A percentile compares a stretch with the other conserved stretches of the same genome.
Conservation (phyloP, 2,888 invertebrate species). For the Phaedon cochleariae region DNA sequence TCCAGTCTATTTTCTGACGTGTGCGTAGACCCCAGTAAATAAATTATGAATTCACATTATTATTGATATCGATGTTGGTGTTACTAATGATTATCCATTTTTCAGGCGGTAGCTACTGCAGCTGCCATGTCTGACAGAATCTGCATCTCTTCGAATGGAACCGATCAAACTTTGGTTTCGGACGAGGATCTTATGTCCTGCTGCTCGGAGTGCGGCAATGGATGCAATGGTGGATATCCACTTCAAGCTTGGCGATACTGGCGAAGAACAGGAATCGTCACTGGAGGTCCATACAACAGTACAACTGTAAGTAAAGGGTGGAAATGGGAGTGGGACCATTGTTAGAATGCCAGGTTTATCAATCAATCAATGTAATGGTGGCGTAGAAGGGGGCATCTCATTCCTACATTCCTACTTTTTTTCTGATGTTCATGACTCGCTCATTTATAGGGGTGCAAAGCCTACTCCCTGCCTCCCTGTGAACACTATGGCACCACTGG, state of each 20-base stretch:
- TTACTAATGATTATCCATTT: too few species aligned
- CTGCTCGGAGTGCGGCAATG: constrained; percentile 78
- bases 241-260: constrained; percentile 85
- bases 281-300: constrained; percentile 80
- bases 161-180: constrained; percentile 75
- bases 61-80: too few species aligned
- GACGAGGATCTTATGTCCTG: constrained; percentile 84
- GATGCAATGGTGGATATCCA: constrained; percentile 83
- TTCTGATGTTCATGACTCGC: too few species aligned
- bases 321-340: too few species aligned
- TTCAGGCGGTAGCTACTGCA: constrained; percentile 82
- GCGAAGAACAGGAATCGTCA: constrained; percentile 81
- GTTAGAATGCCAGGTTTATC: too few species aligned
- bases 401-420: too few species aligned
- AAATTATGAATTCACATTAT: too few species aligned
- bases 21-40: too few species aligned
- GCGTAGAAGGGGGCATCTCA: too few species aligned
- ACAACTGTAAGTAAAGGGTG: constrained; percentile 63
- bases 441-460: constrained; percentile 35
- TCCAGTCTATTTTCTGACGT: too few species aligned
- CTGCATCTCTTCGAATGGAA: constrained; percentile 79
- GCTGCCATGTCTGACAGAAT: constrained; percentile 87
- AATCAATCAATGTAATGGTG: too few species aligned
- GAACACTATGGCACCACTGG: constrained; percentile 23
- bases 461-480: constrained; percentile 34